Evolutionary conservation across 2,113 vertebrate genomes (phyloP), one percentile per base, ranked within the genome.

Genomic region (Sterrhoptilus dennistouni): DNA sequence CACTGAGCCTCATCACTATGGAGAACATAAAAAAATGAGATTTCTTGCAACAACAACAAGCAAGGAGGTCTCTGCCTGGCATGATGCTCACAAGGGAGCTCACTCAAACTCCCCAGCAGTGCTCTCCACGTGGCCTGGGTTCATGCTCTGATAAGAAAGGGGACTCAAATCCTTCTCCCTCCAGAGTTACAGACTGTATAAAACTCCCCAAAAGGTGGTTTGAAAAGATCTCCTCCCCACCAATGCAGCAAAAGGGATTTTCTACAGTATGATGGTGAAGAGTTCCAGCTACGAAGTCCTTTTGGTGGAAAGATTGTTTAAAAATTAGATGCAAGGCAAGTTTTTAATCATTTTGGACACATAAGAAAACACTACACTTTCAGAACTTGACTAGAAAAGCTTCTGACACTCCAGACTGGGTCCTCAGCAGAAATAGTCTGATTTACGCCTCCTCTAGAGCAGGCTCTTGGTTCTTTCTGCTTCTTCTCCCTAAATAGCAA

Each of bases 401-500:
- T 94, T 76, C 86, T 95, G 91, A 97, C 44, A 69, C 44, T 90
- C 65, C 87, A 94, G 87, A 93, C 89, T 87, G 83, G 76, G 38
- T 65, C 57, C 24, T 91, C 63, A 91, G 66, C 66, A 94, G 91
- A 90, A 96, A 94, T 66, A 96, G 76, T 45, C 68, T 87, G 87
- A 87, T 70, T 92, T 90, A 95, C 38, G 6, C 71, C 94, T 94
- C 66, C 36, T 94, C 71, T 83, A 88, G 81, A 90, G 70, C 52
- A 90, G 28, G 78, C 78, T 96, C 33, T 71, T 95, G 42, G 50
- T 92, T 93, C 94, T 85, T 79, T 66, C 50, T 94, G 36, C 94
- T 87, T 47, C 61, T 89, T 95, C 95, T 97, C 96, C 84, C 94
- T 97, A 95, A 97, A 98, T 97, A 97, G 95, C 78, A 97, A 83